These are phyloP conservation scores for Globia sparganii DNA, from an alignment of 2,888 invertebrate species.

Conservation along the genomic window DNA sequence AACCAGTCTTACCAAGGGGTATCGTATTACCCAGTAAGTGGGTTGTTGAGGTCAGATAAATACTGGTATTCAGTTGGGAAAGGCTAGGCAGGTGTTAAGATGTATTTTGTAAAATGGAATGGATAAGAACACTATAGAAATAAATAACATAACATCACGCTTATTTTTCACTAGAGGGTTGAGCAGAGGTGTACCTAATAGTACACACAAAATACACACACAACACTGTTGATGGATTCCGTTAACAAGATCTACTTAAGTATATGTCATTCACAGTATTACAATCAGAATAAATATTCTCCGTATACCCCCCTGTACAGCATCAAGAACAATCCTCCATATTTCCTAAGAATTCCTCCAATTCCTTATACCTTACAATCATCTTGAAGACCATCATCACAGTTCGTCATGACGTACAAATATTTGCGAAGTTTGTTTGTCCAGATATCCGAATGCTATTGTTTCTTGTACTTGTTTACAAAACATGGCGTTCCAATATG, in stretches of 20 bases:
- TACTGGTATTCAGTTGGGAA: too few species aligned
- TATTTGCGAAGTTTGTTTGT: slow-evolving; percentile 78
- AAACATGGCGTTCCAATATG: slow-evolving; percentile 80
- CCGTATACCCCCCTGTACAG: slow-evolving; percentile 6
- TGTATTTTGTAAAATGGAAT: background rate
- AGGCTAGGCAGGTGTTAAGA: too few species aligned
- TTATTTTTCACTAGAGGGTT: background rate
- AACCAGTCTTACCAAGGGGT: too few species aligned
- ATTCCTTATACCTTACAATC: slow-evolving; percentile 38
- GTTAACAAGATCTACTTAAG: background rate
- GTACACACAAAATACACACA: background rate
- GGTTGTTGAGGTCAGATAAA: too few species aligned
- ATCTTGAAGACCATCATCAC: slow-evolving; percentile 28
- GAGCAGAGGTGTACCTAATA: background rate
- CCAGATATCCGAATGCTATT: slow-evolving; percentile 79
- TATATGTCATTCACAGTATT: background rate
- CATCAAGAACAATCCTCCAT: slow-evolving; percentile 32
- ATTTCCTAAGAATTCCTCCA: slow-evolving; percentile 47
- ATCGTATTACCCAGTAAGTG: too few species aligned
- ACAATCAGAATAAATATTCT: slow-evolving; percentile 1
- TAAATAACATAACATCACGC: background rate
- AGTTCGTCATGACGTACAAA: slow-evolving; percentile 65
- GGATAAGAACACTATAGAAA: background rate
- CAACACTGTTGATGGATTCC: background rate
- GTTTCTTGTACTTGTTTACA: slow-evolving; percentile 77